Evolutionary conservation across 1,140 invertebrate species (phyloP).

Genomic region (Helicoverpa armigera): DNA sequence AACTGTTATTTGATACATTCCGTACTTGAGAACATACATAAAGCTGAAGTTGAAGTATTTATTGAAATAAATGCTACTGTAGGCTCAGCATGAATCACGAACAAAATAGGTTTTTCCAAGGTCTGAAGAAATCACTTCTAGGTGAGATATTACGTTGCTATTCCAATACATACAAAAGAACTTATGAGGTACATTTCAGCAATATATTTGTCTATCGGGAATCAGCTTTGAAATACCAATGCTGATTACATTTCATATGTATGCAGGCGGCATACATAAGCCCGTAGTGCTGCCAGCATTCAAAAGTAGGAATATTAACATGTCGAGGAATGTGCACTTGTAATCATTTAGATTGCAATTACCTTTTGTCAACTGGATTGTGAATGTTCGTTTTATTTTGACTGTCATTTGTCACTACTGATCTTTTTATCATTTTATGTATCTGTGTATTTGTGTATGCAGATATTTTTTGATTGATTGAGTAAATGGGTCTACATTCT

Average conservation of each 20-base stretch:
- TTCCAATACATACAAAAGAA: background rate
- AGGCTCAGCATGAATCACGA: no score
- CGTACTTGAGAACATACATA: no score
- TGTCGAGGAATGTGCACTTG: constrained; percentile 25
- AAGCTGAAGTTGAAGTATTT: background rate
- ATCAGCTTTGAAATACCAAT: constrained; percentile 1
- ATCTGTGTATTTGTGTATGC: no score
- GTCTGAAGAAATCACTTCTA: no score
- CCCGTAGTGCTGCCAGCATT: background rate
- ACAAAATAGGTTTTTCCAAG: no score
- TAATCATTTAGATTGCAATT: constrained; percentile 11
- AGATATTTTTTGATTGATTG: no score
- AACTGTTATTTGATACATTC: background rate
- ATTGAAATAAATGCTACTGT: no score
- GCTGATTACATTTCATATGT: constrained; percentile 29
- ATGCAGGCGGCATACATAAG: constrained; percentile 4
- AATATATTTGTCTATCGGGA: constrained; percentile 6
- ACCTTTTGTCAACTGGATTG: background rate
- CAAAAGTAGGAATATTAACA: constrained; percentile 17
- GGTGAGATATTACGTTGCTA: no score
- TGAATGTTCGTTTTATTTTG: background rate
- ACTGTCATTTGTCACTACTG: background rate
- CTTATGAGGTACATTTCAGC: background rate
- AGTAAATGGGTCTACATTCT: no score
- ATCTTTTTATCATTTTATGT: no score